Conservation (phyloP, 1,140 invertebrate genomes). For the Drosophila sproati region DNA sequence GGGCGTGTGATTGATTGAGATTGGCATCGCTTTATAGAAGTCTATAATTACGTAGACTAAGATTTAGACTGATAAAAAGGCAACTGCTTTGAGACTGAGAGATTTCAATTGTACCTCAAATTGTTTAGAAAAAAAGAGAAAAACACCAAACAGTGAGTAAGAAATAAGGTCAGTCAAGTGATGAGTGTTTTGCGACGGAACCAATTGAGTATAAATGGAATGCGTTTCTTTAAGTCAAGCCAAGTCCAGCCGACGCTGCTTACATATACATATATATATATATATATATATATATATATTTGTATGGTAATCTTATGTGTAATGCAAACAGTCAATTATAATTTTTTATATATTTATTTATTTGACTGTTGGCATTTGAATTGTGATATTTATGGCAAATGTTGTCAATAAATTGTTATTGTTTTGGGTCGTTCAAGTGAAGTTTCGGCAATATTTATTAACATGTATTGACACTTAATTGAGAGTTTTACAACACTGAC, state of each 20-base stretch:
- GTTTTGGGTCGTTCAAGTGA: too few species aligned
- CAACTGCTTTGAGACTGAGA: background rate
- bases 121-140: background rate
- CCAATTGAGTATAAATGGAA: background rate
- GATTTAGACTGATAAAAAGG: background rate
- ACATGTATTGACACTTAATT: too few species aligned
- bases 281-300: background rate
- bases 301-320: background rate
- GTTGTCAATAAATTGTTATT: too few species aligned
- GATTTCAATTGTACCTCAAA: too few species aligned
- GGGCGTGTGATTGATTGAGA: constrained; percentile 2
- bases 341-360: too few species aligned
- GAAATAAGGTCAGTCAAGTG: background rate
- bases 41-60: background rate
- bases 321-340: too few species aligned
- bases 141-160: background rate
- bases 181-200: background rate
- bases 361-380: too few species aligned
- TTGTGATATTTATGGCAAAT: too few species aligned
- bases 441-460: too few species aligned
- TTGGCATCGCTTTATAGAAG: background rate
- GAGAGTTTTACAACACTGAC: background rate
- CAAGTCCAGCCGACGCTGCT: too few species aligned
- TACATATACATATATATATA: too few species aligned
- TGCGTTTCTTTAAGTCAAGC: background rate